Evolutionary conservation across 37 sponge, comb jelly and placozoan genomes (phyloP).

Genomic region (Haliclona indistincta): DNA sequence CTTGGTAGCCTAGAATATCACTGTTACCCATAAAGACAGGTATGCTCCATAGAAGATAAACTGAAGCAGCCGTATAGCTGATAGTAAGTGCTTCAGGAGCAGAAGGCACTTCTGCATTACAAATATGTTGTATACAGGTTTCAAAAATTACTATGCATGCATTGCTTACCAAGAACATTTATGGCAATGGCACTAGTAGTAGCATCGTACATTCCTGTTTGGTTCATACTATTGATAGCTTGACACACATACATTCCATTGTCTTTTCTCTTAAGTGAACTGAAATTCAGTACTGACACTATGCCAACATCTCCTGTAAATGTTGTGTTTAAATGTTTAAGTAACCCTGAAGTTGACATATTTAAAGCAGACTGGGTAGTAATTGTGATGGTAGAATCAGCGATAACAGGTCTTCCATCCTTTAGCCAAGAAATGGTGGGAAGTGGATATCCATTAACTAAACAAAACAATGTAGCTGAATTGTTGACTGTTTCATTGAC

Average conservation of each 20-base stretch:
- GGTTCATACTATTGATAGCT: neutral
- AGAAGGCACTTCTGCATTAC: slow-evolving; percentile 64
- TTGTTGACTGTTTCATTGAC: slow-evolving; percentile 1
- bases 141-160: no score
- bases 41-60: slow-evolving; percentile 47
- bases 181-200: no score
- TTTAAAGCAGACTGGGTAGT: neutral
- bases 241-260: slow-evolving; percentile 71
- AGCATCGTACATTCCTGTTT: no score
- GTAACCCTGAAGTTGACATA: neutral
- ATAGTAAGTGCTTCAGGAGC: slow-evolving; percentile 15
- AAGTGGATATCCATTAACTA: slow-evolving; percentile 55
- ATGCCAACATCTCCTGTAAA: neutral
- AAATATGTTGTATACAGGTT: no score
- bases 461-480: slow-evolving; percentile 32
- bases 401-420: slow-evolving; percentile 9
- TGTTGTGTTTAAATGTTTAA: slow-evolving; percentile 13
- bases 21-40: slow-evolving; percentile 65
- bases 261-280: slow-evolving; percentile 40
- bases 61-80: slow-evolving; percentile 10
- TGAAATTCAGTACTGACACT: slow-evolving; percentile 42
- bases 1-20: slow-evolving; percentile 15
- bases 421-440: slow-evolving; percentile 49
- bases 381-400: neutral
- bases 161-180: neutral